Percentiles rank a stretch among this genome's conserved stretches.
phyloP scores from a whole-genome alignment of 2,797 vertebrate genomes.

The Dryobates pubescens region DNA sequence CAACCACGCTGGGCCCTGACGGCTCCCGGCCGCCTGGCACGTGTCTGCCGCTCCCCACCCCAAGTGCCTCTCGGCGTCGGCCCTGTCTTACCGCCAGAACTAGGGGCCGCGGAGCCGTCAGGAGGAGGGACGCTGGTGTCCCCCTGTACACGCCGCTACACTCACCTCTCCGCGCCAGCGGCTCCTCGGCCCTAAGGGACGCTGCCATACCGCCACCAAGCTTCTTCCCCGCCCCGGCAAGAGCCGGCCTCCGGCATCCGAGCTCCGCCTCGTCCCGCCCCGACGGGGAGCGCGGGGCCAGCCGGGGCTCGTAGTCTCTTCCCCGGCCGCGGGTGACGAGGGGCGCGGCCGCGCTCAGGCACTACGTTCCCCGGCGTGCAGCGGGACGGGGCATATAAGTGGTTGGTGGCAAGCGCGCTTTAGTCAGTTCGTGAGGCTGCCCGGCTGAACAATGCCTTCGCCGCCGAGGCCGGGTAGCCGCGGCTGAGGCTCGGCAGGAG shows the following conservation, averaged over 20 bases:
- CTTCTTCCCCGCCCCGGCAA: not conserved
- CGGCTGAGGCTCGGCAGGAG: conserved; percentile 14
- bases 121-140: accelerated
- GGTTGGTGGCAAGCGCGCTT: conserved; percentile 49
- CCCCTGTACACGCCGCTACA: not conserved
- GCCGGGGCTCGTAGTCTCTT: not conserved
- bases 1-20: not conserved
- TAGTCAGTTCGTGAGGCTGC: conserved; percentile 75
- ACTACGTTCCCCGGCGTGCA: conserved; percentile 56
- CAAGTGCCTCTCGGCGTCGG: too few relatives aligned
- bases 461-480: not conserved
- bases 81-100: not conserved
- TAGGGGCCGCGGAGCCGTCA: too few relatives aligned
- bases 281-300: not conserved
- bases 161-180: not conserved
- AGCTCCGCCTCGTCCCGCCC: not conserved
- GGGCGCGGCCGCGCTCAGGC: conserved; percentile 13
- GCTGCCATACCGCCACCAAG: not conserved
- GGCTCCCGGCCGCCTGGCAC: not conserved
- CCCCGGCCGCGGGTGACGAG: not conserved
- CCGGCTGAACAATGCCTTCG: not conserved
- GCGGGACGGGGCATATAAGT: conserved; percentile 52
- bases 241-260: not conserved
- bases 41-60: not conserved
- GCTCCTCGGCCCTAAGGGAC: accelerated